These are phyloP conservation scores for Spizaetus ornatus DNA, from an alignment of 2,113 vertebrate genomes.

Conservation along the genomic window DNA sequence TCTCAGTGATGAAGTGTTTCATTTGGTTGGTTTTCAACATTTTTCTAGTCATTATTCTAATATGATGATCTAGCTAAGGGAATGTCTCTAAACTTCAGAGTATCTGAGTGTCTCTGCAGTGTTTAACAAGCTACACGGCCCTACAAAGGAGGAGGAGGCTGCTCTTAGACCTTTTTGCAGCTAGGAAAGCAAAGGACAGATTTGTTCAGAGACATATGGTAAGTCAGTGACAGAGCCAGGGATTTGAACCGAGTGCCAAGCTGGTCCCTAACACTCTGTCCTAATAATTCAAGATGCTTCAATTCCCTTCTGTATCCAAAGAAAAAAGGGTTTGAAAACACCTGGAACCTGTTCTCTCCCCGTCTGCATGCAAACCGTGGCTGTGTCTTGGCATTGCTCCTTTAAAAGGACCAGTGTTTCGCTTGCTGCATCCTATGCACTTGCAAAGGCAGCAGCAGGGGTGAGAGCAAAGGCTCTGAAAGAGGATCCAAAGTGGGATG, in stretches of 20 bases:
- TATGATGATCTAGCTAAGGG: not conserved
- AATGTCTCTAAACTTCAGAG: not conserved
- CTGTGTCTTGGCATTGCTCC: not conserved
- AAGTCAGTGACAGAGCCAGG: not conserved
- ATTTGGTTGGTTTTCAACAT: not conserved
- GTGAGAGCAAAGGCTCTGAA: constrained; percentile 26
- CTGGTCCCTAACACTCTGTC: not conserved
- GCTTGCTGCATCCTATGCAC: not conserved
- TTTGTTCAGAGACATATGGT: not conserved
- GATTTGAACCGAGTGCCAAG: not conserved
- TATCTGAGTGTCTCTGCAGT: not conserved
- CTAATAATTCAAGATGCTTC: not conserved
- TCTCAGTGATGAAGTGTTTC: not conserved
- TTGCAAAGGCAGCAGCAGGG: not conserved
- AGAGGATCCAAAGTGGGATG: constrained; percentile 32
- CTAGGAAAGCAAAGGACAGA: not conserved
- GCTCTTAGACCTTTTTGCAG: not conserved
- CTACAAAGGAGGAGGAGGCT: not conserved
- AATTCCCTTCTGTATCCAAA: not conserved
- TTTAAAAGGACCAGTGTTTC: not conserved
- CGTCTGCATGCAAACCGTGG: fast-evolving
- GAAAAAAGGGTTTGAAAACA: not conserved
- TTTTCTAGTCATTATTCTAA: not conserved
- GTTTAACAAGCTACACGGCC: not conserved
- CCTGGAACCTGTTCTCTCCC: not conserved